phyloP scores from a whole-genome alignment of 2,888 invertebrate species.

The Oegoconia quadripuncta region DNA sequence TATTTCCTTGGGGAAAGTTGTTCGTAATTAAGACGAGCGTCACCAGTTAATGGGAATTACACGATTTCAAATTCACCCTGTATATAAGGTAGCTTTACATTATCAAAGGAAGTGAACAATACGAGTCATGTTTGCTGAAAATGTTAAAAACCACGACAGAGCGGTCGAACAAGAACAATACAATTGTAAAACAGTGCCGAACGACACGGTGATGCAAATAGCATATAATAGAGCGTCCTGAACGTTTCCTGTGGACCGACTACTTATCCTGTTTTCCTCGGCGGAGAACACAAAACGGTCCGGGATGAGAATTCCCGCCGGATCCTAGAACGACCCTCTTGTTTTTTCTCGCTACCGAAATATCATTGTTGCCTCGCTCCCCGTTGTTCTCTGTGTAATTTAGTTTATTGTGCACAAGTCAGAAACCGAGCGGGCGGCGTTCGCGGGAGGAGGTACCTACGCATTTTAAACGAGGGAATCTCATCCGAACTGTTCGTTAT shows the following conservation, averaged over 20 bases:
- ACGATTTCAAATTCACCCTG: too few relatives aligned
- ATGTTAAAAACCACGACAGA: neutral
- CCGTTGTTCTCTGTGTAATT: conserved; percentile 62
- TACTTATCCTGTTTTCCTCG: conserved; percentile 38
- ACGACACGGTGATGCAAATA: conserved; percentile 45
- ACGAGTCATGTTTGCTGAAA: neutral
- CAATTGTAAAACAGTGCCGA: conserved; percentile 26
- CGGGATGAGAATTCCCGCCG: conserved; percentile 61
- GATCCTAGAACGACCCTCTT: conserved; percentile 63
- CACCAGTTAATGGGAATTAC: too few relatives aligned
- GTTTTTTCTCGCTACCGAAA: conserved; percentile 66
- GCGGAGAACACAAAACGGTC: conserved; percentile 40
- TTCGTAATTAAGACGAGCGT: too few relatives aligned
- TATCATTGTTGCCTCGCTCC: conserved; percentile 59
- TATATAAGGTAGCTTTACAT: too few relatives aligned
- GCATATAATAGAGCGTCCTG: conserved; percentile 52
- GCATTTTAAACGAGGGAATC: conserved; percentile 45
- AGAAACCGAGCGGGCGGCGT: conserved; percentile 41
- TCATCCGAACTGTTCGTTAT: conserved; percentile 40
- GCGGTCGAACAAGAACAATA: conserved; percentile 10
- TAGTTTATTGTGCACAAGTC: conserved; percentile 63
- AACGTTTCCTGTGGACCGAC: conserved; percentile 47
- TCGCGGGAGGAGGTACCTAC: conserved; percentile 31
- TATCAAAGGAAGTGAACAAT: neutral
- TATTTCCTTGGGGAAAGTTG: too few relatives aligned